phyloP scores from a whole-genome alignment of 2,113 vertebrate genomes.

The Campylorhamphus procurvoides region DNA sequence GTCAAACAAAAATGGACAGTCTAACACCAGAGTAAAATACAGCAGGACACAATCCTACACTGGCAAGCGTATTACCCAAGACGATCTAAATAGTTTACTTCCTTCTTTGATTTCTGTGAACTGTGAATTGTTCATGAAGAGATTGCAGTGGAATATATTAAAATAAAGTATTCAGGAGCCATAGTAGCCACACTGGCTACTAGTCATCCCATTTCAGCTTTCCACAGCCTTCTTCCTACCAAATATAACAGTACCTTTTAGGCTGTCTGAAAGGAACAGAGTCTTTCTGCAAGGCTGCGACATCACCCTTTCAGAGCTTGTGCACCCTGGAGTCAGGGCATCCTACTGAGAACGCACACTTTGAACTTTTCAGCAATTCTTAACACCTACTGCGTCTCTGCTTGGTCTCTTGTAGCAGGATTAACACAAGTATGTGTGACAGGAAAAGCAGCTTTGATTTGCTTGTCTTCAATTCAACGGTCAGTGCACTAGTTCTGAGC shows the following conservation, averaged over 20 bases:
- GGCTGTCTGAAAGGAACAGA: neutral
- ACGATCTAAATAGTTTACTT: neutral
- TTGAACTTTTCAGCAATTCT: conserved; percentile 53
- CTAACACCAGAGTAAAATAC: neutral
- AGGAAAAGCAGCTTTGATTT: conserved; percentile 62
- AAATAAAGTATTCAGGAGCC: conserved; percentile 10
- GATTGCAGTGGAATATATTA: neutral
- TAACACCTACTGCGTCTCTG: conserved; percentile 54
- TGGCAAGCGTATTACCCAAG: neutral
- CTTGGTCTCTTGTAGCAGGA: conserved; percentile 66
- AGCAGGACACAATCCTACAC: neutral
- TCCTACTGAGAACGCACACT: neutral
- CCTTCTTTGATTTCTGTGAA: neutral
- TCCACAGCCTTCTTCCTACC: neutral
- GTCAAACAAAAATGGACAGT: neutral
- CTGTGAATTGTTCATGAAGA: neutral
- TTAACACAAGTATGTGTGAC: conserved; percentile 66
- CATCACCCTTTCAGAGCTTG: conserved; percentile 18
- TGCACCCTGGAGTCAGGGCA: conserved; percentile 11
- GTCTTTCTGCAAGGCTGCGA: neutral
- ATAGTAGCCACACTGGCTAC: neutral
- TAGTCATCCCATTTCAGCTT: neutral
- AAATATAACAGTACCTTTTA: neutral
- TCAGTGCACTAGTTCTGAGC: conserved; percentile 5
- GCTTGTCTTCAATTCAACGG: conserved; percentile 32